Percentiles rank a stretch among this genome's conserved stretches.
Evolutionary conservation across 1,140 invertebrate genomes (phyloP).

Genomic region (Parapsyche elsis): DNA sequence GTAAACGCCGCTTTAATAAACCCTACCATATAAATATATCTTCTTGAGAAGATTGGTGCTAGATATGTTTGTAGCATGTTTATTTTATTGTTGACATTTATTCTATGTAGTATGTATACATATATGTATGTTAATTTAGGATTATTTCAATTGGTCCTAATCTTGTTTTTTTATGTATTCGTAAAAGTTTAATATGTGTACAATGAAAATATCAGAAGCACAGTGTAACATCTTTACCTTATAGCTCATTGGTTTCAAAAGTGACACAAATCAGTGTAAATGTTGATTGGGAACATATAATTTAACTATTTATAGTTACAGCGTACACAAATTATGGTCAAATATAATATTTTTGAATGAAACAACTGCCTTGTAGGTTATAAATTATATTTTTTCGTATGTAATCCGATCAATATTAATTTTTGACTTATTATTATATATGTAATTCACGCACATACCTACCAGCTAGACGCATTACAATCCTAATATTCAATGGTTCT

Average conservation of each 20-base stretch:
- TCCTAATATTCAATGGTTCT: conserved; percentile 16
- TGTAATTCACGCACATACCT: not conserved
- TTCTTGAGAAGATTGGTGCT: conserved; percentile 42
- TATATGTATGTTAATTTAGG: conserved; percentile 37
- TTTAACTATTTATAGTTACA: not conserved
- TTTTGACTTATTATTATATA: conserved; percentile 10
- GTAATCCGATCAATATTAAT: conserved; percentile 5
- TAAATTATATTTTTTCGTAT: conserved; percentile 41
- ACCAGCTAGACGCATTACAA: not conserved
- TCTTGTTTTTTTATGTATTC: conserved; percentile 23
- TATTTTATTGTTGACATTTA: conserved; percentile 42
- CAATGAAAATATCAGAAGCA: too few species aligned
- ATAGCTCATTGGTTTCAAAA: too few species aligned
- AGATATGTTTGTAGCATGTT: conserved; percentile 41
- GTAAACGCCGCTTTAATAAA: too few species aligned
- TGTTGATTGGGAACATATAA: not conserved
- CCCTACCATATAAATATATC: too few species aligned
- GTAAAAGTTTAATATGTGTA: not conserved
- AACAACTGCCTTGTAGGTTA: conserved; percentile 36
- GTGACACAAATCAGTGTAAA: too few species aligned
- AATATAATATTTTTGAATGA: conserved; percentile 9
- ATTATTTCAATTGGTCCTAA: conserved; percentile 39
- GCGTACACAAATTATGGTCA: not conserved
- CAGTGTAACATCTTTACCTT: too few species aligned
- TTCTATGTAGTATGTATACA: conserved; percentile 9